phyloP scores from a whole-genome alignment of 1,140 invertebrate genomes.

The Cataglyphis hispanica region DNA sequence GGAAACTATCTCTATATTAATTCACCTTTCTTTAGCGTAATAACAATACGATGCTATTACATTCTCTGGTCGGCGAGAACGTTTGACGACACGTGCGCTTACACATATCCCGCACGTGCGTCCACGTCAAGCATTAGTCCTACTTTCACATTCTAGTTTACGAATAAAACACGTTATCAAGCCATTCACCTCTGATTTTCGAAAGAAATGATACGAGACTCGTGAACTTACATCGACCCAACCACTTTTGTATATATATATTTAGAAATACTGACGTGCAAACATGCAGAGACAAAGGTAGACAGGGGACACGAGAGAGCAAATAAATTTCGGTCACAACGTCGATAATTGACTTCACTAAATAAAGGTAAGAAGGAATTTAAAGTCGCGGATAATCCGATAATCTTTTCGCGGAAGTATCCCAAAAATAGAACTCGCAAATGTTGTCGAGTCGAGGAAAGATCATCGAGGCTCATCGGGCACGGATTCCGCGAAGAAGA shows the following conservation, averaged over 20 bases:
- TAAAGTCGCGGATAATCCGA: neutral
- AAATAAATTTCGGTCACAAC: neutral
- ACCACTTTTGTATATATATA: neutral
- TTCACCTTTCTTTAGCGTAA: constrained; percentile 48
- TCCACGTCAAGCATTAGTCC: constrained; percentile 34
- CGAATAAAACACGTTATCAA: neutral
- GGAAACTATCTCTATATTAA: constrained; percentile 57
- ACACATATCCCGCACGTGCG: constrained; percentile 6
- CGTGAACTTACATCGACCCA: neutral
- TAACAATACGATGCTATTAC: constrained; percentile 57
- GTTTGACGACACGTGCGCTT: constrained; percentile 14
- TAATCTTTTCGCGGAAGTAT: neutral
- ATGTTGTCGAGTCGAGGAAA: neutral
- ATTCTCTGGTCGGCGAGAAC: constrained; percentile 6
- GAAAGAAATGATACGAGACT: neutral
- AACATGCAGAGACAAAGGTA: neutral
- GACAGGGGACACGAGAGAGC: neutral
- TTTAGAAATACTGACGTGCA: neutral
- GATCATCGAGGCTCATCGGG: constrained; percentile 41
- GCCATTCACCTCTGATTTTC: neutral
- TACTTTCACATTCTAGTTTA: constrained; percentile 44
- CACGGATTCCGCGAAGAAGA: constrained; percentile 21
- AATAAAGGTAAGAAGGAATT: neutral
- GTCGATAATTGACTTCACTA: no score
- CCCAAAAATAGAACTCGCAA: constrained; percentile 14